These are phyloP conservation scores for Bos javanicus DNA, from an alignment of 2,113 vertebrate species.

Conservation along the genomic window DNA sequence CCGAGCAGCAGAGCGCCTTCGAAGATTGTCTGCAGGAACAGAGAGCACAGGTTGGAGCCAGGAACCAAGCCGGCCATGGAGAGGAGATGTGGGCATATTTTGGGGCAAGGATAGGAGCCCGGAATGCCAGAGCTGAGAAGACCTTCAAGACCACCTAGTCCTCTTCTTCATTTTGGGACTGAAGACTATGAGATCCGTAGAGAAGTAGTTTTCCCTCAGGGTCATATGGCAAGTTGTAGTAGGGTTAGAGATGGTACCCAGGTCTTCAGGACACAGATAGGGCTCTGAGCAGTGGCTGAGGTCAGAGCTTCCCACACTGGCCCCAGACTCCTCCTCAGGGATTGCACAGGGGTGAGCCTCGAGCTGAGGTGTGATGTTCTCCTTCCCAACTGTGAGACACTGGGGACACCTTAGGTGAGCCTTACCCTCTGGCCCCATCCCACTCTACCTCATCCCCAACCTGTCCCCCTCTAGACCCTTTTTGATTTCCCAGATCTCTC, in stretches of 20 bases:
- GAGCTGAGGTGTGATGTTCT: neutral
- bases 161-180: neutral
- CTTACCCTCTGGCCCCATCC: neutral
- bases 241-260: neutral
- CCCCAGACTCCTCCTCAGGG: neutral
- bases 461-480: neutral
- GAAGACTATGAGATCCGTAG: neutral
- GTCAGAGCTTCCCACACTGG: neutral
- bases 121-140: neutral
- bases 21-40: constrained; percentile 20
- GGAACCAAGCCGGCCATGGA: too few relatives aligned
- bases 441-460: neutral
- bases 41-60: neutral
- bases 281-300: neutral
- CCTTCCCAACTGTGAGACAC: constrained; percentile 9
- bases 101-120: neutral
- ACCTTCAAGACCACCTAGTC: neutral
- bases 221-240: neutral
- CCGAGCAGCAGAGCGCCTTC: neutral
- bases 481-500: too few relatives aligned
- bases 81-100: neutral
- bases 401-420: neutral
- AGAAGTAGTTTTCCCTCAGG: neutral
- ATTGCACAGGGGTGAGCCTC: neutral
- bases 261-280: neutral